Base-by-base conservation (phyloP, 2,888 invertebrate genomes). In the Ichneumoninae sp. region DNA sequence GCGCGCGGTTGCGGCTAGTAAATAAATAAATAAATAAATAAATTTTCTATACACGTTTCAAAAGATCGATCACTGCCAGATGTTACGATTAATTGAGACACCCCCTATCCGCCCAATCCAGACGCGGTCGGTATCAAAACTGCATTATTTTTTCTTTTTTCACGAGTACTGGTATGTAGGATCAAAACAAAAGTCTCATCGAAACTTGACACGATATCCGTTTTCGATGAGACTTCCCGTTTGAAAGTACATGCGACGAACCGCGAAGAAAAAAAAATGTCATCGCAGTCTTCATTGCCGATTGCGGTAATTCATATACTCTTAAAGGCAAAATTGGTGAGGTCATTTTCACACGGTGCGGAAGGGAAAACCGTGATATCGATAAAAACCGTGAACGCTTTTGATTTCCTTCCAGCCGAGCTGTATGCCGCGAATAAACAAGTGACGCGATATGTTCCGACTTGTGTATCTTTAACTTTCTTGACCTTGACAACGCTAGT, bases 401-500 rank as follows among this genome's bases (percentile, higher is more conserved):
- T 80, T 76, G 83, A 81, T 70, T 74, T 74, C 72, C 77, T 60
- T 79, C 60, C 69, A 81, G 54, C 66, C 47, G 80, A 40, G 52
- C 47, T 80, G 26, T 77, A 57, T 86, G 26, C 50, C 52, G 33
- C 75, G 47, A 65, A 80, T 70, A 80, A 85, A 86, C 76, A 84
- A 83, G 75, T 83, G 62, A 79, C 69, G 80, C 60, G 30, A 40
- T 79, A 50, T 76, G 74, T 77, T 79, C 65, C 65, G 65, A 47
- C 44, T 79, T 80, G 69, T 81, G 77, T 82, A 83, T 85, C 82
- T 87, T 87, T 82, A 79, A 84, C 86, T 81, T 80, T 70, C 26
- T 79, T 75, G 75, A 86, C 85, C 85, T 87, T 88, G 87, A 83
- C 83, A 80, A 75, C 36, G 65, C 77, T 75, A 60, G 83, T 80